Base-by-base conservation (phyloP, 2,113 vertebrate genomes). In the Microcebus lehilahytsara region DNA sequence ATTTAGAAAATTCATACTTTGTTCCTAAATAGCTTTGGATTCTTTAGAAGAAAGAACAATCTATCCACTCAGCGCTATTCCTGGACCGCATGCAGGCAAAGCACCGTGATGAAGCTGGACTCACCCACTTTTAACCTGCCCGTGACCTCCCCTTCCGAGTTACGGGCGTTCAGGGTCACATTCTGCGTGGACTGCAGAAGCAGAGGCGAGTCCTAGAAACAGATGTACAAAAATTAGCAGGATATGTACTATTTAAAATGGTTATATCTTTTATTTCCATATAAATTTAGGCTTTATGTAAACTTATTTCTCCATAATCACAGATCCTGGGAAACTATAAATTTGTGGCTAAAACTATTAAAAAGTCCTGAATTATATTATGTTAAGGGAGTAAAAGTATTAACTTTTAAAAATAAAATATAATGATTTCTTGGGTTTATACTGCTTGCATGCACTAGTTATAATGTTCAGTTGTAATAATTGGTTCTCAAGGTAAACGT, bases 41-140 rank as follows among this genome's bases (percentile, higher is more conserved):
- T 83, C 34, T 80, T 80, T 66, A 66, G 53, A 80, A 89, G 79
- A 56, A 64, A 88, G 69, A 30, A 1, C 42, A 11, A 9, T 22
- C 5, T 3, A 34, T 71, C 34, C 30, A 42, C 56, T 69, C 67
- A 97, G 13, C 16, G 85, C 40, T 81, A 20, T 72, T 89, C 3
- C 32, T 30, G 25, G 75, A 27, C 60, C 69, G 84, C 16, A 23
- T 12, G 7, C 11, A 5, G 14, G 40, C 32, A 64, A 58, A 77
- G 1, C 20, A 49, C 14, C 3, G 32, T 8, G 17, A 77, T 85
- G 89, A 77, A 87, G 87, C 77, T 46, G 53, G 20, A 98, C 99
- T 99, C 98, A 99, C 99, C 99, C 97, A 99, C 99, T 97, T 98
- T 99, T 90, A 99, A 97, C 97, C 99, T 99, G 95, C 99, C 99